Evolutionary conservation across 1,140 invertebrate species (phyloP), one percentile per base, ranked within the genome.

Genomic region (Drosophila micromelanica): DNA sequence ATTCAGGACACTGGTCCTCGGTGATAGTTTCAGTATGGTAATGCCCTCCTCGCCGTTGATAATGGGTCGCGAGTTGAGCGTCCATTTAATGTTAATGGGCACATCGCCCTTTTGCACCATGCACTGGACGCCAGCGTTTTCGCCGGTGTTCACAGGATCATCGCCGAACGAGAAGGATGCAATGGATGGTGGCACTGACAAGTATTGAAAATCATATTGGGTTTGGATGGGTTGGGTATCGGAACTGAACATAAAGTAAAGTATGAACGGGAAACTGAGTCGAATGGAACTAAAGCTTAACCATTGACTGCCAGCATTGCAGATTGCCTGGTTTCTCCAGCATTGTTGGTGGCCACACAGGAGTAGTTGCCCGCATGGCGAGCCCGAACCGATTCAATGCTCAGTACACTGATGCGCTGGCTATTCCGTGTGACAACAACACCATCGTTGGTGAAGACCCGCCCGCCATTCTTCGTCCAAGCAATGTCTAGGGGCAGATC

Each of bases 401-500:
- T 95, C 48, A 96, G 80, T 42, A 95, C 94, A 56, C 95, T 95
- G 27, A 94, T 94, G 73, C 95, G 94, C 87, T 95, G 94, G 87
- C 93, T 95, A 57, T 94, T 94, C 55, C 93, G 94, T 27, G 93
- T 93, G 27, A 94, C 92, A 3, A 93, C 92, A 35, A 95, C 92
- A 17, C 91, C 92, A 82, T 90, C 92, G 65, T 80, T 92, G 73
- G 79, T 90, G 71, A 76, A 87, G 48, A 92, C 78, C 20, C 90
- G 80, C 30, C 86, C 82, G 23, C 90, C 86, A 37, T 93, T 91
- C 51, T 93, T 92, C 23, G 90, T 91, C 96, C 97, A 97, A 42
- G 93, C 92, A 72, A 97, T 96, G 54, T 95, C 95, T 56, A 98
- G 93, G 1, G 97, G 97, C 61, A 95, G 93, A 90, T 98, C 97